Percentiles rank a stretch among this genome's conserved stretches.
Conservation (phyloP, 2,113 vertebrate species). For the Plecotus auritus region DNA sequence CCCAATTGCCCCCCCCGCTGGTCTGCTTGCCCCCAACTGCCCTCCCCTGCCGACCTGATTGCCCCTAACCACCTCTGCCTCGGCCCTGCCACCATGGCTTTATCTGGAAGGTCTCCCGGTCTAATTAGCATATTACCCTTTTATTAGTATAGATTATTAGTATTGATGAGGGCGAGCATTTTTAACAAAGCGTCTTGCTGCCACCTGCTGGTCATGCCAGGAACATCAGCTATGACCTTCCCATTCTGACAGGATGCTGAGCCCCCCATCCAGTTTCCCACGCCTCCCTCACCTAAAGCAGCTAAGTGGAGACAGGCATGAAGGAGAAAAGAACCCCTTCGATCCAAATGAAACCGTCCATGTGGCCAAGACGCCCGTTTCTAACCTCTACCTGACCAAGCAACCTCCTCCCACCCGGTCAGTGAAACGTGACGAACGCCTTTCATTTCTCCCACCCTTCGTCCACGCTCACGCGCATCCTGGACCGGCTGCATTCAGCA, state of each 20-base stretch:
- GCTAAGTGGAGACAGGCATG: neutral
- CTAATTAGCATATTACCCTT: too few relatives aligned
- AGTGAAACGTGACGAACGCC: neutral
- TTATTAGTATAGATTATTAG: too few relatives aligned
- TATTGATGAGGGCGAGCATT: neutral
- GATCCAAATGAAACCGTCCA: neutral
- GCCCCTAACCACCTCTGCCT: too few relatives aligned
- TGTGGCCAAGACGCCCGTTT: neutral
- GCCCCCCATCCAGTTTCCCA: neutral
- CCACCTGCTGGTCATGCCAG: conserved; percentile 80
- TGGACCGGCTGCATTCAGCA: neutral
- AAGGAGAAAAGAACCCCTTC: neutral
- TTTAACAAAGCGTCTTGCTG: conserved; percentile 68
- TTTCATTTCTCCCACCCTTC: neutral
- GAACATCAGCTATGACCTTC: neutral
- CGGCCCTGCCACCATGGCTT: too few relatives aligned
- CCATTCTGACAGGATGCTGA: neutral
- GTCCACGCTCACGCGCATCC: neutral
- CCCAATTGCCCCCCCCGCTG: too few relatives aligned
- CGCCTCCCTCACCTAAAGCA: neutral
- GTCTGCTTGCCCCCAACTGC: too few relatives aligned
- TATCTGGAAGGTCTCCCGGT: too few relatives aligned
- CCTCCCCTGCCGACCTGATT: too few relatives aligned
- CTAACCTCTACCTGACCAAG: neutral
- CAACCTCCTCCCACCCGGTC: neutral